These are phyloP conservation scores for Dryocosmus kuriphilus DNA, from an alignment of 2,888 invertebrate species.

Conservation along the genomic window DNA sequence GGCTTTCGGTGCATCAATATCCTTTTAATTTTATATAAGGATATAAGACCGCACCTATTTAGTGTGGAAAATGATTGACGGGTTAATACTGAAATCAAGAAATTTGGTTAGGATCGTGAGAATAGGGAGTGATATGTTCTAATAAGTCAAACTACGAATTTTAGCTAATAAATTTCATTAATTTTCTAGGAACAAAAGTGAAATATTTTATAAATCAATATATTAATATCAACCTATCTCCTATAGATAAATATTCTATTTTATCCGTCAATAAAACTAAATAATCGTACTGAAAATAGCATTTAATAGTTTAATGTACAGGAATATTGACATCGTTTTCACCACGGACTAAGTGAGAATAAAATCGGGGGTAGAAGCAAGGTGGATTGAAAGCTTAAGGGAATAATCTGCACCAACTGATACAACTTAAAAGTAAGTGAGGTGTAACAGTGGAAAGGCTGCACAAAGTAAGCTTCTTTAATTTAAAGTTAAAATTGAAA, in stretches of 20 bases:
- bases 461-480: constrained; percentile 65
- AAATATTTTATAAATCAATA: too few species aligned
- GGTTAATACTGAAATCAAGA: constrained; percentile 23
- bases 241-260: too few species aligned
- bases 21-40: not conserved
- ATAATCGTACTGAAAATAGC: not conserved
- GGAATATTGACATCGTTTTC: constrained; percentile 73
- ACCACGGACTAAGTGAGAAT: constrained; percentile 73
- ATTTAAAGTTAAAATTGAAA: constrained; percentile 55
- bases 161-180: too few species aligned
- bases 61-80: not conserved
- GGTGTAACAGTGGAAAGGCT: constrained; percentile 65
- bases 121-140: too few species aligned
- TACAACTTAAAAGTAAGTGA: constrained; percentile 71
- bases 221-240: too few species aligned
- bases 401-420: constrained; percentile 67
- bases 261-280: too few species aligned
- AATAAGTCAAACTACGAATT: too few species aligned
- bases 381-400: constrained; percentile 67
- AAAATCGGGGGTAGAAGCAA: constrained; percentile 72
- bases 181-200: too few species aligned
- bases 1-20: not conserved
- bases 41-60: not conserved
- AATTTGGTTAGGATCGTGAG: not conserved
- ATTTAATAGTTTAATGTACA: constrained; percentile 60